These are phyloP conservation scores for Trematomus loennbergii DNA, from an alignment of 2,113 vertebrate species.

Conservation along the genomic window DNA sequence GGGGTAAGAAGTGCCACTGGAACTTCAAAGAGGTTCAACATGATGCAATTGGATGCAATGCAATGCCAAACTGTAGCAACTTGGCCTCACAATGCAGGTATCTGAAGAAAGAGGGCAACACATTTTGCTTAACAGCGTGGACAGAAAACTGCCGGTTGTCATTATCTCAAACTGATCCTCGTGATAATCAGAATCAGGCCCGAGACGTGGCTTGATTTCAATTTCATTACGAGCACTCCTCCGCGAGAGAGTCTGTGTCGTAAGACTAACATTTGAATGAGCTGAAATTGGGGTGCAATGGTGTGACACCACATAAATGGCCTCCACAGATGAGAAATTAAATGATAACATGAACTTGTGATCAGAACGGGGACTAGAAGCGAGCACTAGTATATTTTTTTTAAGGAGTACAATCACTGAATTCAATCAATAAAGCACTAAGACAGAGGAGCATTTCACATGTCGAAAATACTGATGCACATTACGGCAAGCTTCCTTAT, in stretches of 20 bases:
- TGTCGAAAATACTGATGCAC: not conserved
- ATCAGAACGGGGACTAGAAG: conserved; percentile 52
- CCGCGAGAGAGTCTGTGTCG: conserved; percentile 47
- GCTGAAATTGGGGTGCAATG: conserved; percentile 76
- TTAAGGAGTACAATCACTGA: conserved; percentile 19
- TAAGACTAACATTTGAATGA: conserved; percentile 71
- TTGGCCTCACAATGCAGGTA: conserved; percentile 72
- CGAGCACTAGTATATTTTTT: conserved; percentile 38
- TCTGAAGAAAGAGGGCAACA: conserved; percentile 61
- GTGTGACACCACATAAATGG: conserved; percentile 74
- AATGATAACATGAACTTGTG: conserved; percentile 68
- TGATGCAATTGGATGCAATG: conserved; percentile 80
- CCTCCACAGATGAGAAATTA: conserved; percentile 66
- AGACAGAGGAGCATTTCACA: not conserved
- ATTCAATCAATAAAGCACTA: not conserved
- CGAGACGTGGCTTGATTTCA: conserved; percentile 67
- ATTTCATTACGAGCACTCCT: conserved; percentile 58
- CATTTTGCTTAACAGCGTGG: conserved; percentile 56
- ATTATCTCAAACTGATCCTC: conserved; percentile 66
- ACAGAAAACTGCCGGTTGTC: conserved; percentile 60
- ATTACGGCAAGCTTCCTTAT: conserved; percentile 10
- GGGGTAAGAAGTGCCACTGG: conserved; percentile 76
- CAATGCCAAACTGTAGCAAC: conserved; percentile 66
- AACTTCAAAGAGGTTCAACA: conserved; percentile 78
- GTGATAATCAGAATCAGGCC: conserved; percentile 69